phyloP scores from a whole-genome alignment of 2,888 invertebrate species.

The Tetheella fluctuosa region DNA sequence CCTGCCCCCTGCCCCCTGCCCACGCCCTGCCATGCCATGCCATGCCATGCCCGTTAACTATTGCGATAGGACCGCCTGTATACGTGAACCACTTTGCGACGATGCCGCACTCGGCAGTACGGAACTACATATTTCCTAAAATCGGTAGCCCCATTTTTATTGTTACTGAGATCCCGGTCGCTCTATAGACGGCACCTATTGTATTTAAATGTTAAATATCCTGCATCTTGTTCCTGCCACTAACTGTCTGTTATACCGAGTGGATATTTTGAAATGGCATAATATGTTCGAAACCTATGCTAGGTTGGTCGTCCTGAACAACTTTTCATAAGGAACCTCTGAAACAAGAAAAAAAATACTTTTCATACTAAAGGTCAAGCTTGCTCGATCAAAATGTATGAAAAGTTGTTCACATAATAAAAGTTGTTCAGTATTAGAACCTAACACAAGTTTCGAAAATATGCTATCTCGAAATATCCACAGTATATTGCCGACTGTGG shows the following conservation, averaged over 20 bases:
- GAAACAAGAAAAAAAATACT: too few species aligned
- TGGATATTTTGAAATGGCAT: too few species aligned
- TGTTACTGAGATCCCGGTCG: neutral
- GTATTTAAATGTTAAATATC: neutral
- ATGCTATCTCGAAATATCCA: too few species aligned
- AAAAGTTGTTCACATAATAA: too few species aligned
- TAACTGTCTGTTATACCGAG: too few species aligned
- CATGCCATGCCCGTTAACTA: neutral
- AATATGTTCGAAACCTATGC: too few species aligned
- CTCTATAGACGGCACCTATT: neutral
- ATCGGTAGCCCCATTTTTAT: neutral
- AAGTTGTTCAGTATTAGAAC: too few species aligned
- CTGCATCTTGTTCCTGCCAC: neutral
- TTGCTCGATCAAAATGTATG: too few species aligned
- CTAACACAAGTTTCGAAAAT: too few species aligned
- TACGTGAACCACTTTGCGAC: conserved; percentile 5
- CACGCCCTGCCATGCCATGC: neutral
- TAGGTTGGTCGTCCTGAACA: too few species aligned
- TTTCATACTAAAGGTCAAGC: too few species aligned
- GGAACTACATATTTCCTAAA: neutral
- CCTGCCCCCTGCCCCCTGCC: conserved; percentile 10
- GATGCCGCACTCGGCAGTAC: neutral
- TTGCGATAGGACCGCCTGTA: neutral
- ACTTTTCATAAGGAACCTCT: too few species aligned
- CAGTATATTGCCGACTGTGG: neutral